These are phyloP conservation scores for Rhingia rostrata DNA, from an alignment of 2,888 invertebrate species.

Conservation along the genomic window DNA sequence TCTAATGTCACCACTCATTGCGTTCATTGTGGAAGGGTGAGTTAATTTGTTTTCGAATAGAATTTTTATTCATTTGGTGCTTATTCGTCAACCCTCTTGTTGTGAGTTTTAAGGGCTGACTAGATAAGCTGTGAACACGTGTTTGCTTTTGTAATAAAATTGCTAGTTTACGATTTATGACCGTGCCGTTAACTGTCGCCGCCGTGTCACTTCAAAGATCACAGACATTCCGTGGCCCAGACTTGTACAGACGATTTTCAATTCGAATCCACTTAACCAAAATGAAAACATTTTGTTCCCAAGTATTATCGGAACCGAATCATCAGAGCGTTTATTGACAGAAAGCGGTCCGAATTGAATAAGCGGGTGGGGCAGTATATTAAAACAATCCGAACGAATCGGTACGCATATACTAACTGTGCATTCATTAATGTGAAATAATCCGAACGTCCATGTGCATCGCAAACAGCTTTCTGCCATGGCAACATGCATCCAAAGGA, in stretches of 20 bases:
- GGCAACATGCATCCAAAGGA: slow-evolving; percentile 44
- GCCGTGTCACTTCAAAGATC: slow-evolving; percentile 69
- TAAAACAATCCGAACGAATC: slow-evolving; percentile 42
- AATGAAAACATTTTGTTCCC: slow-evolving; percentile 59
- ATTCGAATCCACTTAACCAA: slow-evolving; percentile 70
- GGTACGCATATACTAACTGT: background rate
- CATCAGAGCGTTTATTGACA: slow-evolving; percentile 42
- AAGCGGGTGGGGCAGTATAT: slow-evolving; percentile 32
- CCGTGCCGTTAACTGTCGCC: slow-evolving; percentile 30
- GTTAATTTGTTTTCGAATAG: slow-evolving; percentile 68
- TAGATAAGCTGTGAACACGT: slow-evolving; percentile 81
- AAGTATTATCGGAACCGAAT: slow-evolving; percentile 36
- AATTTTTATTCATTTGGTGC: slow-evolving; percentile 55
- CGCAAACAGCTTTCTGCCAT: slow-evolving; percentile 53
- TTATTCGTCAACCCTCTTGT: slow-evolving; percentile 46
- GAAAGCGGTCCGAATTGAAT: background rate
- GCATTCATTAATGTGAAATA: slow-evolving; percentile 49
- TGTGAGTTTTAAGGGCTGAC: slow-evolving; percentile 2
- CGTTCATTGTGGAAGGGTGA: slow-evolving; percentile 60
- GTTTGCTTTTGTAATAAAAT: slow-evolving; percentile 81
- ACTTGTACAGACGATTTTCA: slow-evolving; percentile 40
- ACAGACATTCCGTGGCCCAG: slow-evolving; percentile 58
- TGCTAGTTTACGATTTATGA: slow-evolving; percentile 74
- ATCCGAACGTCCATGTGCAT: slow-evolving; percentile 33
- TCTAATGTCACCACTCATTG: slow-evolving; percentile 51